phyloP scores from a whole-genome alignment of 53 echinoderm and acorn worm species.

The Holothuria leucospilota region DNA sequence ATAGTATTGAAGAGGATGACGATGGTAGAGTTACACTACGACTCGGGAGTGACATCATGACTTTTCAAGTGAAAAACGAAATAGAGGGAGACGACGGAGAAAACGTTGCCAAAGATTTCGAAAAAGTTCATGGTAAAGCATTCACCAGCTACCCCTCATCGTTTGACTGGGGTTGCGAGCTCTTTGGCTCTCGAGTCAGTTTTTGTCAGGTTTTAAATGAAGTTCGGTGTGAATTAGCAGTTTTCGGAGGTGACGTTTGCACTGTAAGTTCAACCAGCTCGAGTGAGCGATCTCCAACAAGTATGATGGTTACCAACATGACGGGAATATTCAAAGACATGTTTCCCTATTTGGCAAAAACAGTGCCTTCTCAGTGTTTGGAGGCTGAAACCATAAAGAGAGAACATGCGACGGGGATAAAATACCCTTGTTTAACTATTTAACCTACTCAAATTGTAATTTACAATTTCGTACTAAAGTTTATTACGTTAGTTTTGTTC shows the following conservation, averaged over 20 bases:
- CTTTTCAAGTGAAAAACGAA: background rate
- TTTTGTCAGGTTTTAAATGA: background rate
- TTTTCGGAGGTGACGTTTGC: background rate
- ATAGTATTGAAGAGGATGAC: background rate
- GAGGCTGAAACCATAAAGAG: background rate
- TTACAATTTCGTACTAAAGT: no score
- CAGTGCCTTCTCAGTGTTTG: background rate
- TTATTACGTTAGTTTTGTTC: no score
- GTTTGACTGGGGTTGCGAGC: background rate
- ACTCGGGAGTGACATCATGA: background rate
- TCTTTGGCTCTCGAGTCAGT: background rate
- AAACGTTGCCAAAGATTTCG: background rate
- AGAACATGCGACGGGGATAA: background rate
- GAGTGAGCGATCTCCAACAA: background rate
- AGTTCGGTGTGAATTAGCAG: background rate
- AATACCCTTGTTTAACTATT: conserved; percentile 18
- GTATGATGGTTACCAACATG: background rate
- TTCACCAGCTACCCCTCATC: background rate
- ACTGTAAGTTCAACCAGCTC: background rate
- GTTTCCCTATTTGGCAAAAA: background rate
- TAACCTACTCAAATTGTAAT: no score
- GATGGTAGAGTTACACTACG: background rate
- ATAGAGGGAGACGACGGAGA: no score
- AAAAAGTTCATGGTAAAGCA: background rate
- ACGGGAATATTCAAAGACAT: background rate